Base-by-base conservation (phyloP, 2,113 vertebrate genomes). In the Amblyopsis rosae region DNA sequence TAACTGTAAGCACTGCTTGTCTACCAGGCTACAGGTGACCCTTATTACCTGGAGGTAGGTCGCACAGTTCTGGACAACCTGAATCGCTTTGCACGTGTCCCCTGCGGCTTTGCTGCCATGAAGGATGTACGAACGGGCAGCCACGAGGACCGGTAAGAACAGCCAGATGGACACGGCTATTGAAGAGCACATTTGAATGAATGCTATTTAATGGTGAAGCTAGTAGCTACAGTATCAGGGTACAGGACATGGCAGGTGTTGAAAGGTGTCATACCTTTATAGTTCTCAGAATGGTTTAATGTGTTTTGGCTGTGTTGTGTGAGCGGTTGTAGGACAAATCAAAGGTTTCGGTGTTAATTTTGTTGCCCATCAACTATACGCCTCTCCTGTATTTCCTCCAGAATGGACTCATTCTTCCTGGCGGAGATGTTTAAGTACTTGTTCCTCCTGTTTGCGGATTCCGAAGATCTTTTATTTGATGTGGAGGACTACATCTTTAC, bases 401-500 rank as follows among this genome's bases (percentile, higher is more conserved):
- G 98, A 79, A 99, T 99, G 98, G 98, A 99, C 84, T 99, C 98
- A 0, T 99, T 99, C 88, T 99, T 99, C 90, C 90, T 99, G 61
- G 98, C 98, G 0, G 98, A 99, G 91, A 99, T 99, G 98, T 99
- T 99, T 91, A 99, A 99, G 75, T 99, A 99, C 70, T 93, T 99
- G 65, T 99, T 96, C 84, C 90, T 99, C 76, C 90, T 99, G 53
- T 99, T 99, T 82, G 95, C 97, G 62, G 96, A 99, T 66, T 90
- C 91, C 16, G 95, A 96, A 35, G 95, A 99, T 71, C 89, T 99
- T 66, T 93, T 93, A 50, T 99, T 99, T 1, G 96, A 99, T 56
- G 95, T 99, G 74, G 98, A 99, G 88, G 95, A 97, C 87, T 99
- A 99, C 46, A 87, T 99, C 80, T 99, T 99, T 77, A 99, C 98